Evolutionary conservation across 2,888 invertebrate genomes (phyloP), one percentile per base, ranked within the genome.

Genomic region (Drosophila kanekoi): DNA sequence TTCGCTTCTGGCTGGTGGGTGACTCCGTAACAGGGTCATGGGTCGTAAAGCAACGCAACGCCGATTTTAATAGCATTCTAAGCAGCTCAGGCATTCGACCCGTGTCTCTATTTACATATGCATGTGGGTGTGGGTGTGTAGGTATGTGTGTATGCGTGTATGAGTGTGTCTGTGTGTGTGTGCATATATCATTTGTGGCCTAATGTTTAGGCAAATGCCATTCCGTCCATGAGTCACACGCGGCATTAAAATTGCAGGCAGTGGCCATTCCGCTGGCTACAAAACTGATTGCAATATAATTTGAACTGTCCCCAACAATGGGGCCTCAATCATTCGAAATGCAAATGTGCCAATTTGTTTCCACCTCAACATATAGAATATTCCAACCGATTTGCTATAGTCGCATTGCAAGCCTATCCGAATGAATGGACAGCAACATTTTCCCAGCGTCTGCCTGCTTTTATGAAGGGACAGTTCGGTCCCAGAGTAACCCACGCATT

Each of bases 261-360:
- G 49, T 49, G 57, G 28, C 44, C 69, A 58, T 58, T 69, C 14
- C 28, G 48, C 37, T 43, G 49, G 18, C 58, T 49, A 40, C 37
- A 40, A 37, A 58, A 59, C 77, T 74, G 79, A 84, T 81, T 84
- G 67, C 77, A 54, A 79, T 84, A 84, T 79, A 84, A 84, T 81
- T 84, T 76, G 57, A 63, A 51, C 70, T 63, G 76, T 70, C 79
- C 68, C 59, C 79, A 63, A 52, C 69, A 77, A 72, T 76, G 67
- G 71, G 45, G 11, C 4, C 11, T 35, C 13, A 9, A n/a, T 45
- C 56, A 66, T 71, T 57, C 56, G 41, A 44, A 53, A 63, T 68
- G 60, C 64, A 64, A 63, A 56, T 62, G 16, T 51, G 56, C 35
- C 69, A 62, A 62, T 70, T 47, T 52, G 4, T 33, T 45, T 40